Evolutionary conservation across 2,113 vertebrate species (phyloP).

Genomic region (Syngnathus typhle): DNA sequence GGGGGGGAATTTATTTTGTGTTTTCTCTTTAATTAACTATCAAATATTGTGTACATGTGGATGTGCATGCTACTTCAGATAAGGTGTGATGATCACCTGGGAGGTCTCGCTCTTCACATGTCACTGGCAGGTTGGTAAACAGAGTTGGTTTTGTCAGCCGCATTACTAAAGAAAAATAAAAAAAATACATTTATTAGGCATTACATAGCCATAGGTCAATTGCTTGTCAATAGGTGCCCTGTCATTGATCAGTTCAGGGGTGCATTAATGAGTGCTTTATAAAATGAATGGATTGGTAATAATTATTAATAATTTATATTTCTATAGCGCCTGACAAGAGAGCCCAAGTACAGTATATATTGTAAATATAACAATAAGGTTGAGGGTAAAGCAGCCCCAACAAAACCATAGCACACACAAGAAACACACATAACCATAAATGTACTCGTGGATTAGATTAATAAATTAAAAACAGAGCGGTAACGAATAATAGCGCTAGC

Average conservation of each 20-base stretch:
- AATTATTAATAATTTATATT: not conserved
- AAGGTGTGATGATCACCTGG: slow-evolving; percentile 74
- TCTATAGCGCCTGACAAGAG: not conserved
- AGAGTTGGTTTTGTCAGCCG: slow-evolving; percentile 95
- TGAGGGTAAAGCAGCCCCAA: no score
- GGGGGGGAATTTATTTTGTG: no score
- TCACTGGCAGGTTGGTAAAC: slow-evolving; percentile 95
- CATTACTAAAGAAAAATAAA: slow-evolving; percentile 82
- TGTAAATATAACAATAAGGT: no score
- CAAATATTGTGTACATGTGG: not conserved
- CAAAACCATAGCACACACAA: not conserved
- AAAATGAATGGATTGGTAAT: not conserved
- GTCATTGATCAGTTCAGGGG: not conserved
- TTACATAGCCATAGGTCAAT: not conserved
- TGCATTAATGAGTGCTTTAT: not conserved
- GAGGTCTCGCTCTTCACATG: slow-evolving; percentile 93
- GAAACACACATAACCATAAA: not conserved
- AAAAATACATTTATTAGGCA: slow-evolving; percentile 24
- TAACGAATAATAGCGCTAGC: not conserved
- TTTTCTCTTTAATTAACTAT: no score
- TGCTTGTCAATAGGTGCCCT: not conserved
- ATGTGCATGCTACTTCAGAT: not conserved
- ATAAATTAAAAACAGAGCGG: not conserved
- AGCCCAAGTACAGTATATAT: not conserved
- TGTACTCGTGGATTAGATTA: not conserved